phyloP scores from a whole-genome alignment of 2,888 invertebrate genomes.

The Tetragnatha montana region DNA sequence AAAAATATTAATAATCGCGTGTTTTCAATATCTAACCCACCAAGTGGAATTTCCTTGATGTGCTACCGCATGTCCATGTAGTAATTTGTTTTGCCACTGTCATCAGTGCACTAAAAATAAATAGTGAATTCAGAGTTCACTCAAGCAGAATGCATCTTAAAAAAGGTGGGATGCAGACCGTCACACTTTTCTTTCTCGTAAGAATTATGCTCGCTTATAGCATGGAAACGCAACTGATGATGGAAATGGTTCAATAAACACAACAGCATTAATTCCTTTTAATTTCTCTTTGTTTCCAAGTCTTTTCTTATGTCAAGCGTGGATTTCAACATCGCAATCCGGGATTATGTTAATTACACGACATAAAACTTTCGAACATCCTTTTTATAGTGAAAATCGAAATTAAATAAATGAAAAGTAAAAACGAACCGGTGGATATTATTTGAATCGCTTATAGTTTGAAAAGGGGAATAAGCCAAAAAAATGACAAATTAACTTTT shows the following conservation, averaged over 20 bases:
- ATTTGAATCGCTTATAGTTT: too few relatives aligned
- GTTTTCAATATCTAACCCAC: not conserved
- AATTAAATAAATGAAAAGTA: too few relatives aligned
- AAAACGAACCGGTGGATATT: too few relatives aligned
- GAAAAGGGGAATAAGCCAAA: too few relatives aligned
- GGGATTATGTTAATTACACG: too few relatives aligned
- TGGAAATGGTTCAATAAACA: not conserved
- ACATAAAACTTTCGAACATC: too few relatives aligned
- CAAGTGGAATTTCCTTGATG: conserved; percentile 19
- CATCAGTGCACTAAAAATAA: conserved; percentile 6
- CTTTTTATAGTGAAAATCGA: too few relatives aligned
- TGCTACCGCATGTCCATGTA: not conserved
- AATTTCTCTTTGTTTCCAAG: not conserved
- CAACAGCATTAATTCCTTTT: not conserved
- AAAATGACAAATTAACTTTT: too few relatives aligned
- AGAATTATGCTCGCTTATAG: not conserved
- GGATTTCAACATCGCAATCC: too few relatives aligned
- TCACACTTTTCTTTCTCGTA: not conserved
- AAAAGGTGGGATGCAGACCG: conserved; percentile 2
- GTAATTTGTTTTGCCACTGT: not conserved
- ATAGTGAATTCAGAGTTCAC: not conserved
- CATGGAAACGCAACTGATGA: not conserved
- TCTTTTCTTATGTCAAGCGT: too few relatives aligned
- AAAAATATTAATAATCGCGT: conserved; percentile 2
- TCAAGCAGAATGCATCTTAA: conserved; percentile 5